Base-by-base conservation (phyloP, 1,140 invertebrate species). In the Leptopilina boulardi region DNA sequence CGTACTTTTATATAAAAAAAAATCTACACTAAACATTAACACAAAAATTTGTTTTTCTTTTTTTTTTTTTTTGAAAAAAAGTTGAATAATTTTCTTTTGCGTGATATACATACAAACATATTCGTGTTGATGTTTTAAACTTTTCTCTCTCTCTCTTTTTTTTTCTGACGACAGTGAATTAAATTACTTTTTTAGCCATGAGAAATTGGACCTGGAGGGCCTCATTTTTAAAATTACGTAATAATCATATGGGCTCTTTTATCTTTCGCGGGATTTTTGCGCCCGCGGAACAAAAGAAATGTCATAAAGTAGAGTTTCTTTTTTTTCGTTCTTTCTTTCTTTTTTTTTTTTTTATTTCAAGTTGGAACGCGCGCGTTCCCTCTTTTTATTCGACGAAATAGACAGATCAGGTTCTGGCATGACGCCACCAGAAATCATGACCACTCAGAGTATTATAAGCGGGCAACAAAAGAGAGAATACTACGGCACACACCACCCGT, bases 361-460 rank as follows among this genome's bases (percentile, higher is more conserved):
- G 23, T 66, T 30, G 59, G 26, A 30, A 15, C 54, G 21, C n/a
- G n/a, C n/a, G 9, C 34, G 34, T 38, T 38, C 34, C 9, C n/a
- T 66, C 26, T 66, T 66, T 66, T 66, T 66, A 66, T 66, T 66
- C 59, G 59, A 66, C 26, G 26, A 66, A 66, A 66, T 66, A 66
- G 59, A 66, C 59, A 66, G 59, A 66, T 66, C 59, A 66, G 59
- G 59, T 66, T 66, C 59, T 66, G 59, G 59, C 59, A 66, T 66
- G 26, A 66, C 59, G 59, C 59, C 59, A 66, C 59, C n/a, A 66
- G 26, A 66, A 66, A 66, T 66, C 59, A 66, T 66, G 59, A 66
- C 59, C 59, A 66, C 59, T 66, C 23, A 66, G 59, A 66, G 59
- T 66, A 66, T 66, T 66, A 66, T 66, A 26, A 66, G 59, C 59